Evolutionary conservation across 2,888 invertebrate species (phyloP), one percentile per base, ranked within the genome.

Genomic region (Scelioninae gen. 2): DNA sequence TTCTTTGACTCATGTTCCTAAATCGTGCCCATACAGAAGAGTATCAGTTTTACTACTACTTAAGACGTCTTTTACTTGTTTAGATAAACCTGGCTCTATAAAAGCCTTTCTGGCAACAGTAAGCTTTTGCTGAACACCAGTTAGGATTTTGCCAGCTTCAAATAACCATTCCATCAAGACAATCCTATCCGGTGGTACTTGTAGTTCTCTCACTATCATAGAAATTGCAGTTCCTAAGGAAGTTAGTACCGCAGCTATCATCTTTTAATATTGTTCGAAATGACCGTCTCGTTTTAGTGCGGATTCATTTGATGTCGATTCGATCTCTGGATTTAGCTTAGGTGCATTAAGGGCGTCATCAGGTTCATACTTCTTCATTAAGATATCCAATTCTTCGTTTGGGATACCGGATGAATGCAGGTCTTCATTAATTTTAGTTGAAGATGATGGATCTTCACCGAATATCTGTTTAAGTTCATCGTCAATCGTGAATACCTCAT

Each of bases 11-110:
- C 18, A 37, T n/a, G 52, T 52, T 2, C n/a, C 7, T 10, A 55
- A n/a, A 1, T 55, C 46, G 5, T 4, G 0, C 0, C 65, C 45
- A 10, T 55, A 55, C 7, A 65, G 16, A 3, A 55, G 6, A 4
- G 5, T 0, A 10, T 28, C 48, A 4, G 65, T 39, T n/a, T 55
- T 57, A 0, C 19, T 46, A 2, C 0, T 10, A 28, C 10, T 18
- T 19, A 55, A 39, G 5, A 55, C 31, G 11, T 46, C 33, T 7
- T 65, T 65, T 1, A 65, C 37, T 13, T 37, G 22, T 16, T 65
- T 65, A 0, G 28, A 2, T 0, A 65, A 0, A 0, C 48, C 46
- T 6, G 65, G 55, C 28, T 65, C 37, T 3, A 65, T 55, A 6
- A 65, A 65, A 3, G 35, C 55, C 33, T 65, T 65, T 31, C 65